Percentiles rank a stretch among this genome's conserved stretches.
Evolutionary conservation across 2,888 invertebrate species (phyloP).

Genomic region (Beris chalybata): DNA sequence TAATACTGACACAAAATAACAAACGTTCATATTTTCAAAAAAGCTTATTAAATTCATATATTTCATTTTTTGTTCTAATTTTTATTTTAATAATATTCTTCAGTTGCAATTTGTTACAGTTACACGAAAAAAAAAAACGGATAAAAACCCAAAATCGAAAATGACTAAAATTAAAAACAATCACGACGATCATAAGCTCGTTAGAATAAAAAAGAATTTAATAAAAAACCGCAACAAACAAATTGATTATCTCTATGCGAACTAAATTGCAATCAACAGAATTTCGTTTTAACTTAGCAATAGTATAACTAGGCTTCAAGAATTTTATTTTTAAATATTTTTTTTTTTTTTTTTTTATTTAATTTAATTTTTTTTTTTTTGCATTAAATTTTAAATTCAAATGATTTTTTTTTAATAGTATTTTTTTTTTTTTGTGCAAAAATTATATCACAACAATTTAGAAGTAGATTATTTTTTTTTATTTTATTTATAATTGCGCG

Average conservation of each 20-base stretch:
- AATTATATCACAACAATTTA: conserved; percentile 13
- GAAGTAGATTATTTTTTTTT: conserved; percentile 1
- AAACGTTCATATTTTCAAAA: conserved; percentile 19
- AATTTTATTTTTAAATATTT: conserved; percentile 22
- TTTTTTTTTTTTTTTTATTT: conserved; percentile 16
- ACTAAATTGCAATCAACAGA: conserved; percentile 9
- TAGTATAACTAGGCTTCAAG: conserved; percentile 8
- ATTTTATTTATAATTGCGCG: neutral
- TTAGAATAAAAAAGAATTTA: no score
- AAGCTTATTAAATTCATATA: conserved; percentile 36
- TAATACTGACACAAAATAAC: neutral
- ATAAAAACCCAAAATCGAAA: no score
- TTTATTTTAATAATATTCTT: conserved; percentile 9
- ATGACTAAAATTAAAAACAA: no score
- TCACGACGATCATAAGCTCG: no score
- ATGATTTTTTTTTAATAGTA: neutral
- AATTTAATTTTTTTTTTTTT: conserved; percentile 8
- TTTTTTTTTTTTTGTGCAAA: conserved; percentile 13
- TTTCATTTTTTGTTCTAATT: conserved; percentile 23
- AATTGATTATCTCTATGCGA: conserved; percentile 2
- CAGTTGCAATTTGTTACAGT: conserved; percentile 2
- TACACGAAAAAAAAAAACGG: neutral
- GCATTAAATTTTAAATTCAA: neutral
- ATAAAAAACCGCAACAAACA: neutral
- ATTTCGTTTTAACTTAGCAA: neutral